Evolutionary conservation across 1,140 invertebrate species (phyloP).

Genomic region (Drosophila chauvacae): DNA sequence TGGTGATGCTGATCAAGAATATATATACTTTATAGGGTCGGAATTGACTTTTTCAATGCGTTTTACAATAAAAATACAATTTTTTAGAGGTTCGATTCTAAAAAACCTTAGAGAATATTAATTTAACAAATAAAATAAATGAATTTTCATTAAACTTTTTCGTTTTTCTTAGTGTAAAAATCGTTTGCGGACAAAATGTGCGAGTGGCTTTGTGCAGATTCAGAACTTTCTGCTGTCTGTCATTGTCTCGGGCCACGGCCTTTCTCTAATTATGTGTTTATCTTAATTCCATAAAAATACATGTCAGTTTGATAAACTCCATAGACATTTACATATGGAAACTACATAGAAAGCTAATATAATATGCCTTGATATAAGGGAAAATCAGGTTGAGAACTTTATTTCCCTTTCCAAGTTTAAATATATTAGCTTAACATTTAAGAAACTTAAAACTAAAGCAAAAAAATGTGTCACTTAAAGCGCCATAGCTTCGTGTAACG

Average conservation of each 20-base stretch:
- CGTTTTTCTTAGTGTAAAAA: constrained; percentile 4
- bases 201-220: constrained; percentile 16
- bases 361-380: neutral
- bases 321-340: neutral
- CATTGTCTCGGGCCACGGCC: neutral
- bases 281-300: constrained; percentile 68
- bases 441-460: too few species aligned
- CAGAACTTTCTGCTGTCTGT: constrained; percentile 1
- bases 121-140: neutral
- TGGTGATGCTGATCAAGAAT: too few species aligned
- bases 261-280: constrained; percentile 68
- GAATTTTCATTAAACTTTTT: too few species aligned
- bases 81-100: neutral
- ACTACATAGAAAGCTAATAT: neutral
- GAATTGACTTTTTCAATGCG: too few species aligned
- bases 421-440: neutral
- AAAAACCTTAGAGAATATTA: neutral
- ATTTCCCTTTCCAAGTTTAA: too few species aligned
- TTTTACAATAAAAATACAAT: neutral
- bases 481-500: constrained; percentile 6
- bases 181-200: constrained; percentile 24
- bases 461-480: neutral
- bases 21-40: too few species aligned
- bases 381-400: neutral
- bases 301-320: constrained; percentile 57